Conservation (phyloP, 2,888 invertebrate genomes). For the Xanthia icteritia region DNA sequence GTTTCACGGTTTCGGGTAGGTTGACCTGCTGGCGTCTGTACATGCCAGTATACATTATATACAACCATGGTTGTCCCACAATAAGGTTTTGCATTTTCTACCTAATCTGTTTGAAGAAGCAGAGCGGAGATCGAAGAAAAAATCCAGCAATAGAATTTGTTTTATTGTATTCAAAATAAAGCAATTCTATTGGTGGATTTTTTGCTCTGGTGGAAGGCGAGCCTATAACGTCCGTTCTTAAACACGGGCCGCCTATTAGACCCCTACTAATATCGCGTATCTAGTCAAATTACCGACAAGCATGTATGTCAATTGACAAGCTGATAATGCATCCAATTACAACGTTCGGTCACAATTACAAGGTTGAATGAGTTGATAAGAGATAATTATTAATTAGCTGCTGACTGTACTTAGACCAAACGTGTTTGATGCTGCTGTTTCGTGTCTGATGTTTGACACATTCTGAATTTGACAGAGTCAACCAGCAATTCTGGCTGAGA, state of each 20-base stretch:
- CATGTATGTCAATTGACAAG: constrained; percentile 51
- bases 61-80: background rate
- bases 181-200: background rate
- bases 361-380: constrained; percentile 59
- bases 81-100: background rate
- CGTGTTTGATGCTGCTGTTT: background rate
- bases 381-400: constrained; percentile 45
- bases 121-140: background rate
- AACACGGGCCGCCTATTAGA: background rate
- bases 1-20: too few relatives aligned
- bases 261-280: constrained; percentile 29
- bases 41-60: background rate
- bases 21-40: too few relatives aligned
- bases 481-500: too few relatives aligned
- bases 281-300: constrained; percentile 44
- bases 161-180: background rate
- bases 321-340: constrained; percentile 60
- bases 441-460: constrained; percentile 16
- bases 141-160: background rate
- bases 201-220: too few relatives aligned
- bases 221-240: background rate
- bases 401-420: constrained; percentile 12
- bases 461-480: background rate
- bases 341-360: constrained; percentile 49
- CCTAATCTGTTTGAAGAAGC: background rate